Base-by-base conservation (phyloP, 2,888 invertebrate species). In the Cheilosia scutellata region DNA sequence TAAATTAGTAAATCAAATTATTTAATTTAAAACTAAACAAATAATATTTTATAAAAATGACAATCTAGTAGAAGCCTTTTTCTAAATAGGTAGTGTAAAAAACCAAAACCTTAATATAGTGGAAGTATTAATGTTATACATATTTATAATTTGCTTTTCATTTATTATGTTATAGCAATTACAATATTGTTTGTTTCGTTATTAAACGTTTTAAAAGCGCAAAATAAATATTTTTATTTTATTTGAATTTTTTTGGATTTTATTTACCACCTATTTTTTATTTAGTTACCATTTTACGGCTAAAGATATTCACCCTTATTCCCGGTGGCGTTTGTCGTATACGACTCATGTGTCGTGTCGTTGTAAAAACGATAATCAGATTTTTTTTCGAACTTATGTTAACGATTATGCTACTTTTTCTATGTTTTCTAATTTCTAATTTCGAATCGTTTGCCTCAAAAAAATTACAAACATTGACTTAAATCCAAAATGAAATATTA, bases 1-100 rank as follows among this genome's bases (percentile, higher is more conserved):
- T 74, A 40, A 65, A 65, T 37, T 25, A 77, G 49, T 53, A 37
- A 70, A 74, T 31, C 31, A 47, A 70, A 42, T 72, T 51, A 37
- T 55, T 62, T 62, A 49, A 65, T 53, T 70, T 25, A 42, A 63
- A 62, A 71, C 31, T 62, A 57, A 53, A 84, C 42, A 58, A 74
- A 37, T 27, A 72, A 75, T 68, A 62, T 72, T 86, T 86, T 76
- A 77, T 77, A 77, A 86, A 86, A 86, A 82, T 86, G 86, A 86
- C 86, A 86, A 86, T 86, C 86, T 82, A 76, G 71, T 82, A 86
- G 65, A 80, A 76, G 82, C 86, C 86, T 86, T 86, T 82, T 86
- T 82, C 77, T 77, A 74, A 62, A 82, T 86, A 86, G 82, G 65
- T 37, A 37, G 11, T 37, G 37, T 55, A 71, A 72, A 60, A 66